phyloP scores from a whole-genome alignment of 1,140 invertebrate species.

The Pseudomyrmex cubaensis region DNA sequence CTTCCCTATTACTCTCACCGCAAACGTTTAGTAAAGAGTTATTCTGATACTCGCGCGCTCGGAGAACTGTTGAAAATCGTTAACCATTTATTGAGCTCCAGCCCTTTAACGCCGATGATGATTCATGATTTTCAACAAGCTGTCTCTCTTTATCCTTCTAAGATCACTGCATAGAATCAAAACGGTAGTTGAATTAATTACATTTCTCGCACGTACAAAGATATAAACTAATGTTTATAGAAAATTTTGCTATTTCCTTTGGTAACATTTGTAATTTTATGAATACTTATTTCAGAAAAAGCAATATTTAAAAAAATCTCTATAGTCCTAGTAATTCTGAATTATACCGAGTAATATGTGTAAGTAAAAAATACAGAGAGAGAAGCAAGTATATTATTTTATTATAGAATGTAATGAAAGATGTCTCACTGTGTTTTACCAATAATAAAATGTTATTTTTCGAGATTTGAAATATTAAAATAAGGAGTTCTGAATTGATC shows the following conservation, averaged over 20 bases:
- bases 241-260: background rate
- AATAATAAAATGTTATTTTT: background rate
- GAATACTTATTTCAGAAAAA: background rate
- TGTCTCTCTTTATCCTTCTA: slow-evolving; percentile 22
- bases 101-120: slow-evolving; percentile 56
- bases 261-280: background rate
- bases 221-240: slow-evolving; percentile 15
- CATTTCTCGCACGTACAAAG: background rate
- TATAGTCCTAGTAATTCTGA: background rate
- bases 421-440: background rate
- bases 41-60: slow-evolving; percentile 58
- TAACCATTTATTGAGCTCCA: slow-evolving; percentile 59
- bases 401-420: no score
- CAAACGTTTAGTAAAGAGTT: slow-evolving; percentile 61
- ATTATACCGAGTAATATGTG: background rate
- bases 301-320: background rate
- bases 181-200: slow-evolving; percentile 2
- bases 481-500: background rate
- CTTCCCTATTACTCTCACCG: slow-evolving; percentile 19
- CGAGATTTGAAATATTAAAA: slow-evolving; percentile 7
- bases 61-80: slow-evolving; percentile 71
- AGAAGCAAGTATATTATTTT: no score
- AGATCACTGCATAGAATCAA: slow-evolving; percentile 5
- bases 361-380: background rate
- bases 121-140: slow-evolving; percentile 8